phyloP scores from a whole-genome alignment of 2,888 invertebrate species.

The Phasia obesa region DNA sequence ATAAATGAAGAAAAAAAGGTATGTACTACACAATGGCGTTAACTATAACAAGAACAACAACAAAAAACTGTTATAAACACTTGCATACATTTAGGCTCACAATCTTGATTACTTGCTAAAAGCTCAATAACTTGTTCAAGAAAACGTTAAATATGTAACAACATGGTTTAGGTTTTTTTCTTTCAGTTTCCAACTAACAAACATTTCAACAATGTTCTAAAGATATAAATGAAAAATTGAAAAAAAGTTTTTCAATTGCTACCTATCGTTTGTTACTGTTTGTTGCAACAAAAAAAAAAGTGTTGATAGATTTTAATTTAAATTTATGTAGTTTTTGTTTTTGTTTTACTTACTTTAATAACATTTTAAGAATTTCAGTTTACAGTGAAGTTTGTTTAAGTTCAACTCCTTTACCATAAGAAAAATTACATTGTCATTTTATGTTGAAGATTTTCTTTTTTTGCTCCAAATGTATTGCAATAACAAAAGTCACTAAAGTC shows the following conservation, averaged over 20 bases:
- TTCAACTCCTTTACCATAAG: no score
- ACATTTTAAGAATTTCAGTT: no score
- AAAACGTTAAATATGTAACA: constrained; percentile 48
- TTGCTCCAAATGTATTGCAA: no score
- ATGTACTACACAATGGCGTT: constrained; percentile 14
- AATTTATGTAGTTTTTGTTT: background rate
- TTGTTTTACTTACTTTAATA: background rate
- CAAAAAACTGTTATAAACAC: constrained; percentile 43
- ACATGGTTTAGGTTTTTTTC: background rate
- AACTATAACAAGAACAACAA: constrained; percentile 20
- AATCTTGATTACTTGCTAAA: constrained; percentile 69
- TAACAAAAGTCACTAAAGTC: no score
- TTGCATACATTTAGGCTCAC: constrained; percentile 71
- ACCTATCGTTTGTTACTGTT: constrained; percentile 30
- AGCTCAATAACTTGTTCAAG: constrained; percentile 68
- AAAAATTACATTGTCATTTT: no score
- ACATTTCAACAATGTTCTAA: constrained; percentile 17
- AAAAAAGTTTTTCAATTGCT: constrained; percentile 69
- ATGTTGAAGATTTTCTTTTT: no score
- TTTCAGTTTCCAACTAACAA: background rate
- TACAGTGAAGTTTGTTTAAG: no score
- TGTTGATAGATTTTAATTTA: constrained; percentile 13
- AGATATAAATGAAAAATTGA: constrained; percentile 17
- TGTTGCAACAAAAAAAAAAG: constrained; percentile 5
- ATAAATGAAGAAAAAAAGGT: constrained; percentile 10